These are phyloP conservation scores for Cataglyphis rosenhaueri DNA, from an alignment of 2,888 invertebrate species.

Conservation along the genomic window DNA sequence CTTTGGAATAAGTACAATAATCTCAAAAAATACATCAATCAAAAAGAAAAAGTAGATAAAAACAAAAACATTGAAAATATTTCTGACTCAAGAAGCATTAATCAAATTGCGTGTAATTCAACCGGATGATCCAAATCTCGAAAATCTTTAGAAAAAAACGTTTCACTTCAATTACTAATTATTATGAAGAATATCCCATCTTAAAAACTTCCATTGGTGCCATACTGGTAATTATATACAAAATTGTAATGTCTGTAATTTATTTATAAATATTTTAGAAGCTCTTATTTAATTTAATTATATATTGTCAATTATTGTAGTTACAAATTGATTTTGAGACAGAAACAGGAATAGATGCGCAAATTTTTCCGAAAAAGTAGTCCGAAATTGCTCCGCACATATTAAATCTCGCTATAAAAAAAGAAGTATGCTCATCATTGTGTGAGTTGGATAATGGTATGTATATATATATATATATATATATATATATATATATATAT, in stretches of 20 bases:
- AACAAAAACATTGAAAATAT: not conserved
- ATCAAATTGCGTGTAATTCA: not conserved
- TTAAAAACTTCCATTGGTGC: slow-evolving; percentile 13
- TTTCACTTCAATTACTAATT: too few relatives aligned
- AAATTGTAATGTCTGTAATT: not conserved
- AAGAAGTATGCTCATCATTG: not conserved
- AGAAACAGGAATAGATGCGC: not conserved
- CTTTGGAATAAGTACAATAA: slow-evolving; percentile 20
- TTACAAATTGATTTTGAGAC: not conserved
- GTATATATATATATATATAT: too few relatives aligned
- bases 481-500: too few relatives aligned
- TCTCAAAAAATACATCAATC: not conserved
- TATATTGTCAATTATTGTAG: not conserved
- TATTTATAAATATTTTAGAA: not conserved
- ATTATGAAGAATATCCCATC: too few relatives aligned
- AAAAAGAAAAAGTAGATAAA: not conserved
- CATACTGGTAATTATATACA: not conserved
- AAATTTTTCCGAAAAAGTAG: slow-evolving; percentile 10
- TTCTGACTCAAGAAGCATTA: slow-evolving; percentile 1
- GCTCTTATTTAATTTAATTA: too few relatives aligned
- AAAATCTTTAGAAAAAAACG: not conserved
- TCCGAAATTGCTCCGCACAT: not conserved
- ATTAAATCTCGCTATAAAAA: not conserved
- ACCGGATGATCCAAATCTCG: not conserved
- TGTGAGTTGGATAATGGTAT: slow-evolving; percentile 12